phyloP scores from a whole-genome alignment of 2,113 vertebrate genomes.

The Gnathochromis pfefferi region DNA sequence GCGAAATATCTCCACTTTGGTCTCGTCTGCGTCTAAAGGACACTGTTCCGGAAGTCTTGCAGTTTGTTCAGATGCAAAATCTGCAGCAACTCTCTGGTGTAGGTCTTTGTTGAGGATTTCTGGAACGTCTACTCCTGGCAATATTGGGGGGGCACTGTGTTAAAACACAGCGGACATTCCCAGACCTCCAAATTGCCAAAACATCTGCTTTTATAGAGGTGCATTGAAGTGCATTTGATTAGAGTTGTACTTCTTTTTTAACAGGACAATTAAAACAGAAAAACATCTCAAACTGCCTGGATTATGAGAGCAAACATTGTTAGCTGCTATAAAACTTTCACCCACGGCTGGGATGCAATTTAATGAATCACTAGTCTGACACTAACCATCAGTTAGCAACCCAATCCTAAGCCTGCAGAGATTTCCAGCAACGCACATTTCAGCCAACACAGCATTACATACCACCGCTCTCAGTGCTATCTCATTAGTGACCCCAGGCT shows the following conservation, averaged over 20 bases:
- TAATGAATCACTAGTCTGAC: background rate
- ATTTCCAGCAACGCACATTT: background rate
- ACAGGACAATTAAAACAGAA: background rate
- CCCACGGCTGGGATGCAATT: background rate
- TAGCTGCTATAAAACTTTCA: background rate
- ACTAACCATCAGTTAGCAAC: background rate
- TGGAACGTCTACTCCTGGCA: background rate
- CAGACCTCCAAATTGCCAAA: background rate
- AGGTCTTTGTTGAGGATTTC: background rate
- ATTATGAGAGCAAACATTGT: background rate
- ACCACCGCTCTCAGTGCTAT: background rate
- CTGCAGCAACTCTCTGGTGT: background rate
- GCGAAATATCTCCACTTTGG: rapidly evolving
- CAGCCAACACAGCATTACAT: background rate
- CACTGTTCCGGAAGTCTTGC: rapidly evolving
- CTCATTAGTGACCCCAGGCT: background rate
- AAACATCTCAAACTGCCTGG: background rate
- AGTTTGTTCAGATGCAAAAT: background rate
- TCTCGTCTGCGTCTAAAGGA: background rate
- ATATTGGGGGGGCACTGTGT: background rate
- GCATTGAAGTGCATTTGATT: background rate
- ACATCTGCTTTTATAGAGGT: background rate
- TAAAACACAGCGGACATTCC: background rate
- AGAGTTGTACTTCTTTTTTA: rapidly evolving
- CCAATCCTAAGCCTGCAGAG: background rate